These are phyloP conservation scores for Psittacula echo DNA, from an alignment of 2,797 vertebrate species.

Conservation along the genomic window DNA sequence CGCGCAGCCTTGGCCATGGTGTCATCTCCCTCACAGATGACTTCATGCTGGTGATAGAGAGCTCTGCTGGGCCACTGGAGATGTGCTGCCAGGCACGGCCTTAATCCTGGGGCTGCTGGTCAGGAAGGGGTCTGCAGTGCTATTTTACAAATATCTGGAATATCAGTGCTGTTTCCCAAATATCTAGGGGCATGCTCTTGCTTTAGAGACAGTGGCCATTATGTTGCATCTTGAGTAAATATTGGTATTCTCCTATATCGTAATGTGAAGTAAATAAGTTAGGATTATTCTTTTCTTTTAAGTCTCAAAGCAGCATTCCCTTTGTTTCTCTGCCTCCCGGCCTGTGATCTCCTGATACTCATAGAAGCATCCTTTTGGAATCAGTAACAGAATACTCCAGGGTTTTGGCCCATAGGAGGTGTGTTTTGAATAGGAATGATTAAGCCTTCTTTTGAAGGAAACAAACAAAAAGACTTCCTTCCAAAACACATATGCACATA, in stretches of 20 bases:
- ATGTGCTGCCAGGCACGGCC: not conserved
- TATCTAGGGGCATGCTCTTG: not conserved
- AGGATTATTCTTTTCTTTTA: not conserved
- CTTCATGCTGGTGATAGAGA: slow-evolving; percentile 62
- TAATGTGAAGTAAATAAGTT: not conserved
- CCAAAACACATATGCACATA: not conserved
- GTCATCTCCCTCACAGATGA: slow-evolving; percentile 59
- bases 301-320: not conserved
- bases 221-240: not conserved
- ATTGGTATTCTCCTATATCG: not conserved
- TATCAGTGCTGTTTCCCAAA: not conserved
- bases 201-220: not conserved
- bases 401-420: not conserved
- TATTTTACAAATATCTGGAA: slow-evolving; percentile 45
- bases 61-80: not conserved
- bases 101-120: not conserved
- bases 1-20: not conserved
- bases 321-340: not conserved
- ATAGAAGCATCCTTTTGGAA: slow-evolving; percentile 24
- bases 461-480: not conserved
- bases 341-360: not conserved
- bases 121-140: not conserved
- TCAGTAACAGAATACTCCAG: not conserved
- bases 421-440: slow-evolving; percentile 32
- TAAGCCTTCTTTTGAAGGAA: not conserved